phyloP scores from a whole-genome alignment of 2,888 invertebrate genomes.

The Ethmia dodecea region DNA sequence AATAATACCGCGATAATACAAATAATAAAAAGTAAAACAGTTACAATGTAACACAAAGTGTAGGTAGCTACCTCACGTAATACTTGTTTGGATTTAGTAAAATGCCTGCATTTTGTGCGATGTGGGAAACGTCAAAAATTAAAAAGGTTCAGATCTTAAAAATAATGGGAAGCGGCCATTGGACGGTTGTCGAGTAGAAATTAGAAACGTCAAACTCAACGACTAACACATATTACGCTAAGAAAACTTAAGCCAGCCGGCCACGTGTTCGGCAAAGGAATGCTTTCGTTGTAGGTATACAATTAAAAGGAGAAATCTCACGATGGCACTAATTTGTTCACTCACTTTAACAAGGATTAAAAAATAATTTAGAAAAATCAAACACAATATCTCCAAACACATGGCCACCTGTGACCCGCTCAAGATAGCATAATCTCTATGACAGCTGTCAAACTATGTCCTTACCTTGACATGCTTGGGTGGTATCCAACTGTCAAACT shows the following conservation, averaged over 20 bases:
- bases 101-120: slow-evolving; percentile 38
- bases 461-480: no score
- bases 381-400: slow-evolving; percentile 20
- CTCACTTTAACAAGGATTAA: slow-evolving; percentile 18
- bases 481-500: no score
- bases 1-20: slow-evolving; percentile 62
- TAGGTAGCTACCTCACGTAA: slow-evolving; percentile 53
- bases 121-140: slow-evolving; percentile 3
- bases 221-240: slow-evolving; percentile 21
- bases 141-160: slow-evolving; percentile 41
- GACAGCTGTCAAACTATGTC: slow-evolving; percentile 11
- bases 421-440: slow-evolving; percentile 5
- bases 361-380: slow-evolving; percentile 27
- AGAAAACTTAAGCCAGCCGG: slow-evolving; percentile 5
- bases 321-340: slow-evolving; percentile 36
- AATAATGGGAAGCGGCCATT: slow-evolving; percentile 41
- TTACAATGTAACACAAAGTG: slow-evolving; percentile 32
- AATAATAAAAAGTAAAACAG: slow-evolving; percentile 32
- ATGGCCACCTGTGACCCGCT: slow-evolving; percentile 9
- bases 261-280: not conserved
- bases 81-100: slow-evolving; percentile 32
- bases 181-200: slow-evolving; percentile 60
- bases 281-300: slow-evolving; percentile 15
- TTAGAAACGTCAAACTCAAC: slow-evolving; percentile 26
- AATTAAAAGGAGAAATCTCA: slow-evolving; percentile 11